A percentile compares a stretch with the other conserved stretches of the same genome.
These are phyloP conservation scores for Phalera bucephala DNA, from an alignment of 2,888 invertebrate species.

Conservation along the genomic window DNA sequence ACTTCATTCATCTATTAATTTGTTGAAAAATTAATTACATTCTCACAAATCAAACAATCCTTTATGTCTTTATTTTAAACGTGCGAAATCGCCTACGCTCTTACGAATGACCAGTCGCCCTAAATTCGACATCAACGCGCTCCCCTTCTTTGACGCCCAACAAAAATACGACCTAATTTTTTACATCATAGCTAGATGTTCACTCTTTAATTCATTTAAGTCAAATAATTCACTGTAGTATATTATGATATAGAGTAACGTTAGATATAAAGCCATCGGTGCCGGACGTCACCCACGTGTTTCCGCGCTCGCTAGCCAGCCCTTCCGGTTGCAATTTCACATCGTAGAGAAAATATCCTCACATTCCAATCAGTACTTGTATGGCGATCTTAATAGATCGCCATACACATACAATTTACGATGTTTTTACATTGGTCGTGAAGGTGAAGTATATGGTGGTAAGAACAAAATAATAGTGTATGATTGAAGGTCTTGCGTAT, in stretches of 20 bases:
- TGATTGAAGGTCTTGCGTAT: too few species aligned
- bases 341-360: constrained; percentile 1
- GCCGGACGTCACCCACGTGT: constrained; percentile 34
- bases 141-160: neutral
- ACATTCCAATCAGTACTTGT: neutral
- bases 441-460: too few species aligned
- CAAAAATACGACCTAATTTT: neutral
- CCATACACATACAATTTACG: too few species aligned
- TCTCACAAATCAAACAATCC: too few species aligned
- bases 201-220: neutral
- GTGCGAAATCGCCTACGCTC: too few species aligned
- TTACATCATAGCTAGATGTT: neutral
- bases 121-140: constrained; percentile 3
- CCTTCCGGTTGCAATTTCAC: constrained; percentile 7
- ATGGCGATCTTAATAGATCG: too few species aligned
- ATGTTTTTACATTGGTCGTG: too few species aligned
- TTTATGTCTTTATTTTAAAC: too few species aligned
- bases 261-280: constrained; percentile 16
- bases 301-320: constrained; percentile 7
- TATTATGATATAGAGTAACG: neutral
- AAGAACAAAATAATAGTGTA: too few species aligned
- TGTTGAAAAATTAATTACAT: too few species aligned
- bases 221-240: neutral
- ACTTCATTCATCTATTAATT: too few species aligned
- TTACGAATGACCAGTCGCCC: too few species aligned